Evolutionary conservation across 2,113 vertebrate genomes (phyloP), one percentile per base, ranked within the genome.

Genomic region (Phasianus colchicus): DNA sequence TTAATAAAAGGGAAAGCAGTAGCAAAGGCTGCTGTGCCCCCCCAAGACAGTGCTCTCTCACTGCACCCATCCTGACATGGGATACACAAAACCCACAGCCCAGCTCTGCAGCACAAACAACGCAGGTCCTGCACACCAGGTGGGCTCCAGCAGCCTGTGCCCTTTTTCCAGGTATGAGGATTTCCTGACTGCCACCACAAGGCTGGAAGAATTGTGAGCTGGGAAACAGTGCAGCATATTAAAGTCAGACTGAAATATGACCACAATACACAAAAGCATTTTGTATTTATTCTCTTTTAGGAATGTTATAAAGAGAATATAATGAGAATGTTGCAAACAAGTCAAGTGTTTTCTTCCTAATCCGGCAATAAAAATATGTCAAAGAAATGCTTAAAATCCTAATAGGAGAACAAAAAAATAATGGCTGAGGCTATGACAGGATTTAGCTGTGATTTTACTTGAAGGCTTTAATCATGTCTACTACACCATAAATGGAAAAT

Each of bases 261-360:
- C 89, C 80, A 95, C 90, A 92, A 94, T 74, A 83, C 92, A 90
- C 92, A 96, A 87, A 97, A 96, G 93, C 96, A 93, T 94, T 98
- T 98, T 95, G 95, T 96, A 97, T 95, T 97, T 98, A 97, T 97
- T 97, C 96, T 97, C 95, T 95, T 98, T 95, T 91, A 94, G 97
- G 96, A 98, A 95, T 93, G 95, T 97, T 98, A 97, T 97, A 98
- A 98, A 96, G 97, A 96, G 97, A 96, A 95, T 91, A 97, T 97
- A 98, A 98, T 97, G 97, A 97, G 97, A 97, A 93, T 24, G 74
- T 70, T 96, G 97, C 97, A 97, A 98, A 98, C 94, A 79, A 97
- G 95, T 93, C 73, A 96, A 97, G 95, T 96, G 79, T 97, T 98
- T 97, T 96, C 97, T 93, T 98, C 88, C 96, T 97, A 96, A 98